These are phyloP conservation scores for Mormyrus hasselquistii DNA, from an alignment of 2,797 vertebrate species.

Conservation along the genomic window DNA sequence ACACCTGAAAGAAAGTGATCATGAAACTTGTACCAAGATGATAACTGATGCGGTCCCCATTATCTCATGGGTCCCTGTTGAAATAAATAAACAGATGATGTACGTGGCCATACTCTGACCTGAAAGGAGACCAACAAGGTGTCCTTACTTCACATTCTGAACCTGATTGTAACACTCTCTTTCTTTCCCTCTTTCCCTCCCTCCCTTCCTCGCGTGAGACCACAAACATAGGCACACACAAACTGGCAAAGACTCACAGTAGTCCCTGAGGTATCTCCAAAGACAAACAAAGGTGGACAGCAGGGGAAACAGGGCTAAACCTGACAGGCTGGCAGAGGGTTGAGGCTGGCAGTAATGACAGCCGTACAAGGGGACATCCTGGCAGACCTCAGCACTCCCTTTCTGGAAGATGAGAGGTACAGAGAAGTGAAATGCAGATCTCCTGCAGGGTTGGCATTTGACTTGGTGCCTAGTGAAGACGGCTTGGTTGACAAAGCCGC, in stretches of 20 bases:
- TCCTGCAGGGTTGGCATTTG: slow-evolving; percentile 19
- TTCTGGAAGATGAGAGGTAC: not conserved
- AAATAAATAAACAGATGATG: not conserved
- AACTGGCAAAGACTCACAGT: not conserved
- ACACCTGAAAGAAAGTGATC: not conserved
- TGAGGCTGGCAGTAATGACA: slow-evolving; percentile 23
- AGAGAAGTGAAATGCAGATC: not conserved
- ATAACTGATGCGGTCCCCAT: not conserved
- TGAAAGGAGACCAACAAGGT: slow-evolving; percentile 10
- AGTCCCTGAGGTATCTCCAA: slow-evolving; percentile 11
- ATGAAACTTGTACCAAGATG: not conserved
- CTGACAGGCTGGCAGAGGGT: slow-evolving; percentile 16
- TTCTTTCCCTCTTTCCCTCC: not conserved
- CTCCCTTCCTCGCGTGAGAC: not conserved
- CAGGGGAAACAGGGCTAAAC: slow-evolving; percentile 11
- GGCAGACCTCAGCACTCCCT: not conserved
- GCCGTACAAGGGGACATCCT: slow-evolving; percentile 19
- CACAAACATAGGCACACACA: not conserved
- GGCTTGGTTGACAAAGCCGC: not conserved
- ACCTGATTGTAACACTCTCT: not conserved
- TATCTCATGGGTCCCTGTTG: not conserved
- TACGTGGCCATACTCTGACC: slow-evolving; percentile 5
- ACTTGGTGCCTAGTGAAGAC: not conserved
- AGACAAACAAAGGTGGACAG: slow-evolving; percentile 26
- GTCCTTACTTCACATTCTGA: not conserved